Evolutionary conservation across 2,888 invertebrate genomes (phyloP).

Genomic region (Dryococelus australis): DNA sequence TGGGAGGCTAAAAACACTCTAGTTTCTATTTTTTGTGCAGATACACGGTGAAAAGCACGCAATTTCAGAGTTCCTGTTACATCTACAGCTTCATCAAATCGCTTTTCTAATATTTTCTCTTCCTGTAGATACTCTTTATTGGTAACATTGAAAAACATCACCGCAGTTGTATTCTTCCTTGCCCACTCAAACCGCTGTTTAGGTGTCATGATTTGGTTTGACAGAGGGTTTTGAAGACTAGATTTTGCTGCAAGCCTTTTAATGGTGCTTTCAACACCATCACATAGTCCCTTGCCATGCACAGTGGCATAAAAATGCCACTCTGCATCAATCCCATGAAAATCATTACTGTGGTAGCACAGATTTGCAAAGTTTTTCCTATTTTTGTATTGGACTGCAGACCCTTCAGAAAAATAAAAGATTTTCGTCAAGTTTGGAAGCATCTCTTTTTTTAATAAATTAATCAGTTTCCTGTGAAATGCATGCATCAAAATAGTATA

Average conservation of each 20-base stretch:
- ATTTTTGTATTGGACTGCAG: constrained; percentile 35
- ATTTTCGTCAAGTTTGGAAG: background rate
- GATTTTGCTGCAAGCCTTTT: constrained; percentile 45
- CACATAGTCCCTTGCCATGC: constrained; percentile 44
- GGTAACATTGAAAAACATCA: constrained; percentile 19
- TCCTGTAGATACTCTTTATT: constrained; percentile 33
- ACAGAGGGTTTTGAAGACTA: constrained; percentile 40
- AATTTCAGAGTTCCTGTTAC: constrained; percentile 28
- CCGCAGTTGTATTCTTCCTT: background rate
- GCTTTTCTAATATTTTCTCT: constrained; percentile 30
- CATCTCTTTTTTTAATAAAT: background rate
- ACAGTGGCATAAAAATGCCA: constrained; percentile 45
- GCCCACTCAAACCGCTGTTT: constrained; percentile 36
- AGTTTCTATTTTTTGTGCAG: constrained; percentile 20
- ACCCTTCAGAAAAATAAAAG: constrained; percentile 32
- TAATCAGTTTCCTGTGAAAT: background rate
- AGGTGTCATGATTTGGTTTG: too few relatives aligned
- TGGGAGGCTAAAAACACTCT: constrained; percentile 30
- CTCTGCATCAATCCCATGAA: constrained; percentile 39
- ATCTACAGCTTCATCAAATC: constrained; percentile 27
- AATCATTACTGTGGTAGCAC: constrained; percentile 31
- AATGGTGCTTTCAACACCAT: constrained; percentile 45
- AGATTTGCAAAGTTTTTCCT: constrained; percentile 37
- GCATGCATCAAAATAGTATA: background rate
- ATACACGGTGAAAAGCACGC: constrained; percentile 26